A percentile compares a stretch with the other conserved stretches of the same genome.
These are phyloP conservation scores for Pelvicachromis taeniatus DNA, from an alignment of 2,113 vertebrate genomes.

Conservation along the genomic window DNA sequence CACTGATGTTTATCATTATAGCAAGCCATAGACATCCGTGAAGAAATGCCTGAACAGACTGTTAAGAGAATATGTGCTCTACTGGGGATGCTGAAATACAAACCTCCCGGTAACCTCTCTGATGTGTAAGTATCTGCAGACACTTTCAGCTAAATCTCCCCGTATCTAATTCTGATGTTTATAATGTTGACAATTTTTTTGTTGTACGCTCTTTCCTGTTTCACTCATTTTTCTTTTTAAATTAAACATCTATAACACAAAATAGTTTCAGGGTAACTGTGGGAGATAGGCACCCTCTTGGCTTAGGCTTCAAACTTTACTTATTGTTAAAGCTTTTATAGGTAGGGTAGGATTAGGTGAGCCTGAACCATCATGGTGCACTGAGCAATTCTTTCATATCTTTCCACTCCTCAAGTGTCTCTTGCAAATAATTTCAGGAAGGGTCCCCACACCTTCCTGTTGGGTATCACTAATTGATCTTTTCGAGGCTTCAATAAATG, in stretches of 20 bases:
- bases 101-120: slow-evolving; percentile 79
- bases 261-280: background rate
- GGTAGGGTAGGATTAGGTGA: background rate
- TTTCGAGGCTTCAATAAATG: background rate
- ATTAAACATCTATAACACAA: background rate
- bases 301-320: background rate
- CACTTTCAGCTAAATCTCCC: background rate
- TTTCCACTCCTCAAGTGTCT: background rate
- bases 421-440: background rate
- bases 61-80: slow-evolving; percentile 88
- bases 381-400: accelerated
- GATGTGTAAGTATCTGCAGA: slow-evolving; percentile 78
- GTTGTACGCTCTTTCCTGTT: background rate
- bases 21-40: slow-evolving; percentile 93
- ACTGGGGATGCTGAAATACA: slow-evolving; percentile 92
- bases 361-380: background rate
- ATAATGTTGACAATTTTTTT: background rate
- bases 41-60: slow-evolving; percentile 93
- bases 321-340: background rate
- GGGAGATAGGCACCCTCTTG: background rate
- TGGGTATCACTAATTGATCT: background rate
- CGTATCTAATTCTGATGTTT: background rate
- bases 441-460: background rate
- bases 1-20: slow-evolving; percentile 37
- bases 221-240: background rate